A percentile compares a stretch with the other conserved stretches of the same genome.
These are phyloP conservation scores for Danio albolineatus DNA, from an alignment of 2,797 vertebrate species.

Conservation along the genomic window DNA sequence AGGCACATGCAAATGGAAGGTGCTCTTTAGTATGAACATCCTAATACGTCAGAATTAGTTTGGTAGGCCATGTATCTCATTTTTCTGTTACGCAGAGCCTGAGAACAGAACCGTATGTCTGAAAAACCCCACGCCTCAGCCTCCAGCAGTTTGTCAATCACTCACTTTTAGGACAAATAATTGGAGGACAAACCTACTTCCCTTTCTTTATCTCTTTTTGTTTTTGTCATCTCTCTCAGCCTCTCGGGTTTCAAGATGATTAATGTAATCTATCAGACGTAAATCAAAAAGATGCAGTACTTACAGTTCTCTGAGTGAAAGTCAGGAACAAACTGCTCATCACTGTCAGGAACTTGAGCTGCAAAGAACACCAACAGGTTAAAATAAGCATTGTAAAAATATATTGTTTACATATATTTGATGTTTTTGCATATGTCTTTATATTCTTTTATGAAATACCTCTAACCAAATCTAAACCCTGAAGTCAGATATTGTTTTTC, in stretches of 20 bases:
- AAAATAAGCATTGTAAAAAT: slow-evolving; percentile 15
- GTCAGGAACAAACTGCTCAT: slow-evolving; percentile 98
- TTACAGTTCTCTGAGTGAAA: slow-evolving; percentile 97
- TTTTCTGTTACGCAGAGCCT: slow-evolving; percentile 61
- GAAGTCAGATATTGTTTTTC: not conserved
- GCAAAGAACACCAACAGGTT: slow-evolving; percentile 61
- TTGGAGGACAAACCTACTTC: slow-evolving; percentile 33
- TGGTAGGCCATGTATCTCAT: slow-evolving; percentile 63
- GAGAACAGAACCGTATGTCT: slow-evolving; percentile 59
- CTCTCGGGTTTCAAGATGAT: slow-evolving; percentile 16
- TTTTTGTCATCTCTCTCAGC: slow-evolving; percentile 40
- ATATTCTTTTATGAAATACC: not conserved
- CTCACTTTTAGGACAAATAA: slow-evolving; percentile 41
- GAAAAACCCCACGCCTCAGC: slow-evolving; percentile 61
- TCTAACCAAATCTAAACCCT: not conserved
- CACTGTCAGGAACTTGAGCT: slow-evolving; percentile 99
- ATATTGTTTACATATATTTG: not conserved
- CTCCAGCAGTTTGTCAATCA: slow-evolving; percentile 64
- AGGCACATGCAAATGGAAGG: slow-evolving; percentile 78
- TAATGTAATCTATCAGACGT: slow-evolving; percentile 6
- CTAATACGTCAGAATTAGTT: slow-evolving; percentile 62
- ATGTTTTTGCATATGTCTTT: not conserved
- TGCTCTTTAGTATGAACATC: slow-evolving; percentile 62
- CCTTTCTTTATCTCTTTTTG: slow-evolving; percentile 38
- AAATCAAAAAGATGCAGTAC: slow-evolving; percentile 72